Percentiles rank a stretch among this genome's conserved stretches.
Evolutionary conservation across 1,140 invertebrate genomes (phyloP).

Genomic region (Condylostylus longicornis): DNA sequence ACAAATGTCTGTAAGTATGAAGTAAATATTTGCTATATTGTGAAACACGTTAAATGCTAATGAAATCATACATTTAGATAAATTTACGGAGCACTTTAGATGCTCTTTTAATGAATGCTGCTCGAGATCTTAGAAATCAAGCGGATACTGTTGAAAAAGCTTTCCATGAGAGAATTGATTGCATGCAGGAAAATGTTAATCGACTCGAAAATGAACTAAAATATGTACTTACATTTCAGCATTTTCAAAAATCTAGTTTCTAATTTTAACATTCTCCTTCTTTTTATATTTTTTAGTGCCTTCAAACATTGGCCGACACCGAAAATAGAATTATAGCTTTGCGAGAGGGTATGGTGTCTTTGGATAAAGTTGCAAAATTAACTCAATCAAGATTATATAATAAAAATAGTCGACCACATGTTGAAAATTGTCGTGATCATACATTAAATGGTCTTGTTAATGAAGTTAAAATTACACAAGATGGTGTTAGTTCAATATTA

Average conservation of each 20-base stretch:
- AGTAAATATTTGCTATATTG: not conserved
- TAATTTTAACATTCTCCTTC: constrained; percentile 1
- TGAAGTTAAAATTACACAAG: constrained; percentile 51
- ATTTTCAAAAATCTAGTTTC: not conserved
- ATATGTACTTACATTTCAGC: constrained; percentile 29
- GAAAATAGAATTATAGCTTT: constrained; percentile 49
- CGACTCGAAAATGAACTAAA: constrained; percentile 50
- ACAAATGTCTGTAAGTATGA: constrained; percentile 39
- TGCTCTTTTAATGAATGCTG: constrained; percentile 43
- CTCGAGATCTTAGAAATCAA: constrained; percentile 54
- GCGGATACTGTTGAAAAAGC: constrained; percentile 54
- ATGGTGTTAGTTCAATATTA: constrained; percentile 44
- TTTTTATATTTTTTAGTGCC: constrained; percentile 30
- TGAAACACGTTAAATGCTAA: not conserved
- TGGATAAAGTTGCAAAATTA: constrained; percentile 57
- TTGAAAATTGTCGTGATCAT: constrained; percentile 55
- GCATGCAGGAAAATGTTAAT: constrained; percentile 47
- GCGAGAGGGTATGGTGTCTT: constrained; percentile 41
- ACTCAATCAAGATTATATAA: constrained; percentile 63
- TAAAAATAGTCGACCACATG: constrained; percentile 44
- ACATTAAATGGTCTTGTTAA: constrained; percentile 55
- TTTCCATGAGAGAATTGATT: constrained; percentile 45
- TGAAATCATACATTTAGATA: constrained; percentile 9
- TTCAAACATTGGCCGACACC: constrained; percentile 50
- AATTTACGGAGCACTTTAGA: constrained; percentile 46